phyloP scores from a whole-genome alignment of 1,140 invertebrate species.

The Scaptomyza montana region DNA sequence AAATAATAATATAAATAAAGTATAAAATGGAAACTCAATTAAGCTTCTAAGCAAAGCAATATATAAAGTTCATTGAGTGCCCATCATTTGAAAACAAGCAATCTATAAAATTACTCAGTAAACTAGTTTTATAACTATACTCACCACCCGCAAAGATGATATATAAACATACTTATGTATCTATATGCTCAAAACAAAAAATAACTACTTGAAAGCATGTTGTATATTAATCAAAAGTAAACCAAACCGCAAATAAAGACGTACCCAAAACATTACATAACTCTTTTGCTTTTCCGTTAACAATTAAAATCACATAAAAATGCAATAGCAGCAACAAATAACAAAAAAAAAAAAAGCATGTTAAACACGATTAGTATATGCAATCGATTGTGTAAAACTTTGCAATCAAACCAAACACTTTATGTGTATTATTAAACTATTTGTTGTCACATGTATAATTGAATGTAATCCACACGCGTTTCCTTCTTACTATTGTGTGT shows the following conservation, averaged over 20 bases:
- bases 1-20: background rate
- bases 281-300: slow-evolving; percentile 61
- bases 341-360: no score
- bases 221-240: slow-evolving; percentile 20
- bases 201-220: background rate
- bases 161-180: no score
- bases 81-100: background rate
- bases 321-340: background rate
- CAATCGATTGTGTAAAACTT: slow-evolving; percentile 23
- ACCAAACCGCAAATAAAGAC: slow-evolving; percentile 9
- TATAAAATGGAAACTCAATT: background rate
- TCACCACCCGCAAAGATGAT: background rate
- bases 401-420: background rate
- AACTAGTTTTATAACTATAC: background rate
- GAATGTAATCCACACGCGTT: background rate
- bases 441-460: background rate
- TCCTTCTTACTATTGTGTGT: background rate
- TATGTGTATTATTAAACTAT: background rate
- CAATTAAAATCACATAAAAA: slow-evolving; percentile 62
- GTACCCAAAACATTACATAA: slow-evolving; percentile 60
- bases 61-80: no score
- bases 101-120: background rate
- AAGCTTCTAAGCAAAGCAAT: background rate
- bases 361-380: slow-evolving; percentile 15
- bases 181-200: no score